Base-by-base conservation (phyloP, 1,140 invertebrate species). In the Cotesia typhae region DNA sequence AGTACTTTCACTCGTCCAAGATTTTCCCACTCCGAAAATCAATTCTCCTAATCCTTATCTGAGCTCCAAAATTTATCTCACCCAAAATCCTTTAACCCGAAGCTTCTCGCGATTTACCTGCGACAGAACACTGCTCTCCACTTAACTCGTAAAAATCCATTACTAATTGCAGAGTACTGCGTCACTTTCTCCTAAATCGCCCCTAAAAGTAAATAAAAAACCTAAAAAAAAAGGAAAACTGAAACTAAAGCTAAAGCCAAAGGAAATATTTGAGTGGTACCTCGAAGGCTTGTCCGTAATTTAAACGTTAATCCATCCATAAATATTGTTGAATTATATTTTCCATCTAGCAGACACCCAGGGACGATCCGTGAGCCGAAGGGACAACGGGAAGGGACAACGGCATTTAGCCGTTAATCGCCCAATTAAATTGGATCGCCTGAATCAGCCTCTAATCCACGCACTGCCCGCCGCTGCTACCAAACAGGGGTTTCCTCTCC, bases 371-470 rank as follows among this genome's bases (percentile, higher is more conserved):
- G 53, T 67, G 52, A 5, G 4, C n/a, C 14, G 60, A 64, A 60
- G 57, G 57, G 57, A 53, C 17, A 17, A 17, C 17, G 17, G 17
- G 17, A 17, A 17, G 17, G 17, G 17, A 17, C 76, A 78, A 73
- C 79, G 79, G 79, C 82, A 83, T 85, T 86, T 85, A 84, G 80
- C 83, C 81, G 83, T 86, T 86, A 85, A 87, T 87, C 84, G 85
- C 82, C 82, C 85, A 85, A 87, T 87, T 87, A 86, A 87, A 86
- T 85, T 81, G 84, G 81, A 86, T 83, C 78, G 78, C 78, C 77
- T 75, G 83, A 80, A 87, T 86, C 85, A 83, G 80, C 82, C 79
- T 83, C 81, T 85, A 84, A 85, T 84, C 76, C 80, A 71, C 55
- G 64, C 75, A 71, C 75, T 78, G 57, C 7, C 20, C 57, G 57